Percentiles rank a stretch among this genome's conserved stretches.
Evolutionary conservation across 2,113 vertebrate genomes (phyloP).

Genomic region (Saguinus midas): DNA sequence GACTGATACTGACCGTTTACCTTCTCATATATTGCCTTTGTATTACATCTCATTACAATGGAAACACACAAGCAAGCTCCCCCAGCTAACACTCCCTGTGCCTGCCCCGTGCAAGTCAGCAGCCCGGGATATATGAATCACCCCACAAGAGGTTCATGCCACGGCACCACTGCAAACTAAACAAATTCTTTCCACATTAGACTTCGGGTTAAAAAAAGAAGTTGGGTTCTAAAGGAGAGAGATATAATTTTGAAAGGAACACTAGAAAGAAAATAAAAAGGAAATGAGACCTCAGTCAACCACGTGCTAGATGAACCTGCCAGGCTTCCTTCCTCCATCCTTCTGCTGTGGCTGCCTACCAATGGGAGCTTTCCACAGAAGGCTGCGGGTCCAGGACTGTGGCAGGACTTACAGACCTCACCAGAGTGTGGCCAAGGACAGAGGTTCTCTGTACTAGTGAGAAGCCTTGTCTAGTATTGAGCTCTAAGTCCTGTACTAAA

Average conservation of each 20-base stretch:
- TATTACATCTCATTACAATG: neutral
- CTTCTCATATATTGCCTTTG: neutral
- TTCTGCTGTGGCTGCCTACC: neutral
- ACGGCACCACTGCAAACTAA: slow-evolving; percentile 52
- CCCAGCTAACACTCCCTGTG: neutral
- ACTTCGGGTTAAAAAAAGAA: slow-evolving; percentile 61
- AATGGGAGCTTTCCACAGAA: neutral
- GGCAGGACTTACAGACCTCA: neutral
- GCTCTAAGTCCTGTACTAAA: neutral
- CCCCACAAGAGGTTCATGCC: neutral
- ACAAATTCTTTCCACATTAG: slow-evolving; percentile 63
- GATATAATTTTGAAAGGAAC: neutral
- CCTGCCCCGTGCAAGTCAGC: neutral
- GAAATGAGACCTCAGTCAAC: neutral
- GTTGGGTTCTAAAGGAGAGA: neutral
- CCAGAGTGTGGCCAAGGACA: neutral
- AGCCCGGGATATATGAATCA: slow-evolving; percentile 1
- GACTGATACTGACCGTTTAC: neutral
- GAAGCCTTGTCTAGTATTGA: accelerated
- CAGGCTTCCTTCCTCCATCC: neutral
- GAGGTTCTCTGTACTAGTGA: neutral
- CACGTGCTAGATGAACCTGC: neutral
- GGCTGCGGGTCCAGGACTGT: neutral
- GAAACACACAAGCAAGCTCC: neutral
- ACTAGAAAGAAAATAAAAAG: neutral